Base-by-base conservation (phyloP, 2,113 vertebrate species). In the Dasyurus viverrinus region DNA sequence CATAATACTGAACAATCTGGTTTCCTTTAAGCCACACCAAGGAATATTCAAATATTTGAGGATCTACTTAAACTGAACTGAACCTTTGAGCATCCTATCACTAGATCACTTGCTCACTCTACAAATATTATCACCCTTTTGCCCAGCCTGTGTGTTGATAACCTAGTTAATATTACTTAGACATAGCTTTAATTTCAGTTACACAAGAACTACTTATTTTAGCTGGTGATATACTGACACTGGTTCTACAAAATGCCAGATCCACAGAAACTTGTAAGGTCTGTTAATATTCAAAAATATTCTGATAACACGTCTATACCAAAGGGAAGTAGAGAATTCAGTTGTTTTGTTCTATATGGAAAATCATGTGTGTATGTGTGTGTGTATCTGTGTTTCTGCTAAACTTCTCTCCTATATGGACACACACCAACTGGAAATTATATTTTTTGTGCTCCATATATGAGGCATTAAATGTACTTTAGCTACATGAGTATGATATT, bases 171-270 rank as follows among this genome's bases (percentile, higher is more conserved):
- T 3, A 3, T 42, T 24, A 8, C n/a, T 52, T 14, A 2, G 0
- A 24, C 22, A 55, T 50, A 76, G 23, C 2, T 8, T 26, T 8
- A 2, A 3, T 16, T 54, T 0, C 0, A 24, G 6, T 10, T 8
- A 91, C 48, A 50, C 60, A 23, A 42, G n/a, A 89, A 23, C 7
- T 42, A 54, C 11, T 12, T n/a, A 11, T 30, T 36, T 55, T 16
- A 54, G 0, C 12, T 0, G 42, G 7, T 54, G 16, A 52, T 26
- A 50, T 90, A 27, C 14, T 50, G 25, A 48, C 5, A 48, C 2
- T 90, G 19, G 55, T 3, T 89, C 25, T 12, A 6, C 3, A 53
- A 36, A 91, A 16, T 84, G n/a, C 92, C 8, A 3, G 36, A 90
- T 19, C 84, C 47, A 36, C 22, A n/a, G 8, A 92, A n/a, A 89